Conservation (phyloP, 2,888 invertebrate genomes). For the Acanthopleura granulata region DNA sequence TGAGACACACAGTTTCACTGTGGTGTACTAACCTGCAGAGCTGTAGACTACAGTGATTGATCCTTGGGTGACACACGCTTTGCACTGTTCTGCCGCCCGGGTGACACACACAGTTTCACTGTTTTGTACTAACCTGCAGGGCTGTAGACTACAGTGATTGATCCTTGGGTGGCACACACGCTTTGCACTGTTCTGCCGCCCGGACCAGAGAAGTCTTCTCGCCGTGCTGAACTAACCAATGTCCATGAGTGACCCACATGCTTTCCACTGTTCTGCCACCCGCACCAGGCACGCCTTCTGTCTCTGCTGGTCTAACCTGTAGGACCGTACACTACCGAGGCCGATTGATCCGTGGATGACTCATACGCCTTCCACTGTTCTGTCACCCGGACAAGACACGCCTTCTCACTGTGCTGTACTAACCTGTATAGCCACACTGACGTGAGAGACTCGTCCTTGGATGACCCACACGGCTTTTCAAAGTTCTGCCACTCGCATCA, state of each 20-base stretch:
- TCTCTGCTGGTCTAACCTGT: constrained; percentile 37
- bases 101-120: constrained; percentile 37
- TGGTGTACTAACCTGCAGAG: constrained; percentile 38
- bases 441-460: constrained; percentile 29
- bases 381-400: constrained; percentile 38
- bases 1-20: constrained; percentile 37
- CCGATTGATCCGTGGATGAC: constrained; percentile 29
- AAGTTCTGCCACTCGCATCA: constrained; percentile 33
- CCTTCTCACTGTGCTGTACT: constrained; percentile 28
- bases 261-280: constrained; percentile 35
- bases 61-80: constrained; percentile 32
- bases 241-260: constrained; percentile 33
- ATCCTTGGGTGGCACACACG: constrained; percentile 32
- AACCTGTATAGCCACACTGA: constrained; percentile 43
- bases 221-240: too few relatives aligned
- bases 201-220: constrained; percentile 38
- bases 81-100: constrained; percentile 37
- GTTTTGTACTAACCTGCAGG: constrained; percentile 35
- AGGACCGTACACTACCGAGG: constrained; percentile 39
- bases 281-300: constrained; percentile 38
- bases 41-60: constrained; percentile 36
- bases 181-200: constrained; percentile 35
- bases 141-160: constrained; percentile 39
- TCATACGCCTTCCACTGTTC: constrained; percentile 38
- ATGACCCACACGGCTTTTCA: constrained; percentile 37